Evolutionary conservation across 2,888 invertebrate genomes (phyloP), one percentile per base, ranked within the genome.

Genomic region (Oligia latruncula): DNA sequence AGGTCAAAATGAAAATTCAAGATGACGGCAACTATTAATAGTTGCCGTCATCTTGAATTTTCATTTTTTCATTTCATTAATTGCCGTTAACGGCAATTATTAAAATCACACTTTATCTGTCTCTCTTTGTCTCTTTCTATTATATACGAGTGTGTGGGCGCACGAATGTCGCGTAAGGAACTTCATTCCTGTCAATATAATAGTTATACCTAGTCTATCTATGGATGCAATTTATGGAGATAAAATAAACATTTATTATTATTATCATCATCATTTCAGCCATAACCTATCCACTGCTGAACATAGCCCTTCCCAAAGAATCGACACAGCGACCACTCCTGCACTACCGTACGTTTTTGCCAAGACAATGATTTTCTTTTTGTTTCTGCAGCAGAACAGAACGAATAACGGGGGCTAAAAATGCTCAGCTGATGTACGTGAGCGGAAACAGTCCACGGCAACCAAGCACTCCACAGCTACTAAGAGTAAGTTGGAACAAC

Each of bases 381-480:
- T 58, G 17, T 64, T 72, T 29, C 35, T 0, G 6, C 15, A 68
- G 23, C 60, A 81, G 89, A 64, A 88, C 82, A 15, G 95, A 95
- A 43, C 92, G 92, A 4, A 81, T 90, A 1, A 81, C 90, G 0
- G 95, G 96, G 0, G 89, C 91, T 2, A 95, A 92, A 85, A 96
- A 96, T 71, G 95, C 94, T 0, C 96, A 96, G 88, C 88, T 96
- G 81, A 83, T 94, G 40, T 95, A 93, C 85, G 82, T 96, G 52
- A 93, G 67, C 60, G 91, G 93, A 0, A 82, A 80, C 46, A 95
- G 94, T 67, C 93, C 95, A 2, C 91, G 95, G 4, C 94, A 92
- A 77, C 94, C 95, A 3, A 95, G 92, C 87, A 96, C 96, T 0
- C 95, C 96, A 0, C 96, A 96, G 75, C 84, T 96, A 9, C 87